These are phyloP conservation scores for Brachyrhaphis roseni DNA, from an alignment of 2,797 vertebrate species.

Conservation along the genomic window DNA sequence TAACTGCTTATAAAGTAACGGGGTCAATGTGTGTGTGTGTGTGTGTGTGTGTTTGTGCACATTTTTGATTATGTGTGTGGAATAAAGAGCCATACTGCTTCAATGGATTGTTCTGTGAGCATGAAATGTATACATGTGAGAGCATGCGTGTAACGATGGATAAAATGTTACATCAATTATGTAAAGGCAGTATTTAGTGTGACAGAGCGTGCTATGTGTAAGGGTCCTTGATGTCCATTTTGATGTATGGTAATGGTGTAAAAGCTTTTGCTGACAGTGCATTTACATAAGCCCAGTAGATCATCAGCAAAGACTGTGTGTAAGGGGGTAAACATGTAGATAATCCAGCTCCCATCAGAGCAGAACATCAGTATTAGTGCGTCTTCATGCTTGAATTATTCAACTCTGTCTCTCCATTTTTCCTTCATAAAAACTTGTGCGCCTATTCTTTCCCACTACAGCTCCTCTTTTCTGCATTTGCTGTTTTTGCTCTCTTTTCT, in stretches of 20 bases:
- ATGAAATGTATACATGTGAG: conserved; percentile 4
- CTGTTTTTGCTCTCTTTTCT: neutral
- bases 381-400: conserved; percentile 25
- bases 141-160: conserved; percentile 11
- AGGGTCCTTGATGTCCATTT: conserved; percentile 13
- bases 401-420: conserved; percentile 6
- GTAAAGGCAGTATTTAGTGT: conserved; percentile 11
- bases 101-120: conserved; percentile 8
- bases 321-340: conserved; percentile 42
- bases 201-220: neutral
- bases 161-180: conserved; percentile 37
- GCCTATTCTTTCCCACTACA: neutral
- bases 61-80: neutral
- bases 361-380: conserved; percentile 30
- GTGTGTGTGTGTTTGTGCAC: too few species aligned
- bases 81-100: neutral
- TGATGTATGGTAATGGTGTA: conserved; percentile 32
- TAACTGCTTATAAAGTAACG: conserved; percentile 20
- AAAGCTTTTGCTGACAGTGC: conserved; percentile 45
- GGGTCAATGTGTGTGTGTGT: neutral
- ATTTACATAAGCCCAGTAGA: conserved; percentile 56
- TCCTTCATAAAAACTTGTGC: conserved; percentile 3
- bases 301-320: conserved; percentile 34
- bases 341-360: conserved; percentile 19
- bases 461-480: conserved; percentile 1